These are phyloP conservation scores for Parapsyche elsis DNA, from an alignment of 1,140 invertebrate genomes.

Conservation along the genomic window DNA sequence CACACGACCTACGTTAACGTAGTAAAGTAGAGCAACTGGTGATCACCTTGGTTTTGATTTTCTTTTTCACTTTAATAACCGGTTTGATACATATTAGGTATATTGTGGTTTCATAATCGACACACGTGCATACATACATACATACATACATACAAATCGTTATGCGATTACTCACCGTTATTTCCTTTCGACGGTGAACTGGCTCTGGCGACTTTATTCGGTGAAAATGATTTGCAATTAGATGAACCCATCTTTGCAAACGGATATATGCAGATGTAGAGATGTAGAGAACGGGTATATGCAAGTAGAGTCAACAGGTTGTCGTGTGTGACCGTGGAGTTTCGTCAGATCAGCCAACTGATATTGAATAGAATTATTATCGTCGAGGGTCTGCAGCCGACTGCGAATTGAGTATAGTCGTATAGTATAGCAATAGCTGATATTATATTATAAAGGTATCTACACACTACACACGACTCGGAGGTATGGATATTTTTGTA, in stretches of 20 bases:
- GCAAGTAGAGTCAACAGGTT: constrained; percentile 4
- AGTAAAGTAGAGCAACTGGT: too few relatives aligned
- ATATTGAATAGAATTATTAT: too few relatives aligned
- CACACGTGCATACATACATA: not conserved
- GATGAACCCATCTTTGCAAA: constrained; percentile 63
- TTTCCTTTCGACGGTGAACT: constrained; percentile 22
- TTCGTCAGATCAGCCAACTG: too few relatives aligned
- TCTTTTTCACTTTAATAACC: too few relatives aligned
- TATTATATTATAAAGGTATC: not conserved
- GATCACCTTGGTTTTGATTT: too few relatives aligned
- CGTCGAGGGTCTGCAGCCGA: too few relatives aligned
- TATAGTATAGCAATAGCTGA: not conserved
- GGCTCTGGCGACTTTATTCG: constrained; percentile 59
- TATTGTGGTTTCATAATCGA: not conserved
- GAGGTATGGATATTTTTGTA: not conserved
- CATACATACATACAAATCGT: too few relatives aligned
- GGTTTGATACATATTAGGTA: not conserved
- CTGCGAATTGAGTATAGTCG: not conserved
- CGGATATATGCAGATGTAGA: constrained; percentile 2
- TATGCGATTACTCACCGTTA: constrained; percentile 43
- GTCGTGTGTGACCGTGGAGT: too few relatives aligned
- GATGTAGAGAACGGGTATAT: not conserved
- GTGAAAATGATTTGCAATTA: constrained; percentile 66
- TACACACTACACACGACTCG: not conserved
- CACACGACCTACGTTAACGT: too few relatives aligned